Evolutionary conservation across 1,140 invertebrate genomes (phyloP), one percentile per base, ranked within the genome.

Genomic region (Cyrtorhinus lividipennis): DNA sequence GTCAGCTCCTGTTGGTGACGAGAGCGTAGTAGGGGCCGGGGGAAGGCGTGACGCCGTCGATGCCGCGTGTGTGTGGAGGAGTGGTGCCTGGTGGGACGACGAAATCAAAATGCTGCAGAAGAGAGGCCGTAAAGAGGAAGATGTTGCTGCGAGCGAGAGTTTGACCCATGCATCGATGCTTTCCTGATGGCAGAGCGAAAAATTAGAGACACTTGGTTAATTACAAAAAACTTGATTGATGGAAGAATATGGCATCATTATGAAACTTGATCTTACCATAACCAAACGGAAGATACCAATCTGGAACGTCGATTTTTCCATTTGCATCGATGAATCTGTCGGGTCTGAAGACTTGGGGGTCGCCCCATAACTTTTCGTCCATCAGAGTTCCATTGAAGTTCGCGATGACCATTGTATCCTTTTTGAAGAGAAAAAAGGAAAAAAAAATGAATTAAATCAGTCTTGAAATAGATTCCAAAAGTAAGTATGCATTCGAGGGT

Each of bases 161-260:
- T 75, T 94, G 90, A 10, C 92, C 92, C 69, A 92, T 84, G 69
- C 92, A 95, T 44, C 85, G 81, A 71, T 86, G 84, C 68, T 86
- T 90, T 12, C 83, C 83, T 84, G 66, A n/a, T n/a, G n/a, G n/a
- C 24, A 67, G 69, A 63, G 64, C 67, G 48, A 58, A 15, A 53
- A 45, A 38, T 30, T 45, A 59, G 13, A 8, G 66, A 45, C 25
- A 8, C 20, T 22, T 8, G 20, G 8, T 20, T 13, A 56, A n/a
- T 10, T 10, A 10, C 53, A 10, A 56, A 10, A 56, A n/a, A 56
- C 23, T 8, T 12, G 20, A n/a, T 10, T 56, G 23, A 10, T 10
- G 23, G 23, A 56, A 20, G 23, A n/a, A 56, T 56, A 30, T n/a
- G n/a, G n/a, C n/a, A n/a, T n/a, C n/a, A 38, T 38, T 38, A 38